These are phyloP conservation scores for Neofelis nebulosa DNA, from an alignment of 2,113 vertebrate genomes.

Conservation along the genomic window DNA sequence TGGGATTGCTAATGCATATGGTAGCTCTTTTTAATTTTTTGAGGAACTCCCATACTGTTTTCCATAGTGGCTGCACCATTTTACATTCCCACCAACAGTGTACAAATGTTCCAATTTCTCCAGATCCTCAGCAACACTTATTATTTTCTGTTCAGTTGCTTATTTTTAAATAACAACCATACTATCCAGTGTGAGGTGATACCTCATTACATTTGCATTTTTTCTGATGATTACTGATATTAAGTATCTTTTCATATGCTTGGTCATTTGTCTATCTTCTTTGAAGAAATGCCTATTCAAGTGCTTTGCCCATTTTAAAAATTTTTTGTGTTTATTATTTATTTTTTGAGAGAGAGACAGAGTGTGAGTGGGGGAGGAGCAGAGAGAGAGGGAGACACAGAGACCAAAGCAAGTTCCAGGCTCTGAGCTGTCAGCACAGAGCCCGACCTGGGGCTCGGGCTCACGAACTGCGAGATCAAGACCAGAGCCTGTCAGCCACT, in stretches of 20 bases:
- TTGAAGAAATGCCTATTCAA: conserved; percentile 24
- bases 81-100: not conserved
- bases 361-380: too few relatives aligned
- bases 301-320: not conserved
- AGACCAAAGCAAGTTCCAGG: too few relatives aligned
- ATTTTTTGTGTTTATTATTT: too few relatives aligned
- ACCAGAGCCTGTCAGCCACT: too few relatives aligned
- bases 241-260: not conserved
- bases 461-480: too few relatives aligned
- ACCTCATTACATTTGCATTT: conserved; percentile 28
- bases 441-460: too few relatives aligned
- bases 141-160: not conserved
- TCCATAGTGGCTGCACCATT: not conserved
- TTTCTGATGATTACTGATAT: not conserved
- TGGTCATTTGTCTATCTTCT: not conserved
- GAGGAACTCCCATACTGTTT: conserved; percentile 10
- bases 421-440: too few relatives aligned
- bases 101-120: not conserved
- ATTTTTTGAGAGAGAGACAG: too few relatives aligned
- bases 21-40: conserved; percentile 21
- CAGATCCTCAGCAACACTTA: not conserved
- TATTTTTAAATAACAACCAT: not conserved
- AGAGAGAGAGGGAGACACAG: too few relatives aligned
- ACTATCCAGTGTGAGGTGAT: not conserved
- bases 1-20: not conserved